phyloP scores from a whole-genome alignment of 2,888 invertebrate species.

The Spisula subtruncata region DNA sequence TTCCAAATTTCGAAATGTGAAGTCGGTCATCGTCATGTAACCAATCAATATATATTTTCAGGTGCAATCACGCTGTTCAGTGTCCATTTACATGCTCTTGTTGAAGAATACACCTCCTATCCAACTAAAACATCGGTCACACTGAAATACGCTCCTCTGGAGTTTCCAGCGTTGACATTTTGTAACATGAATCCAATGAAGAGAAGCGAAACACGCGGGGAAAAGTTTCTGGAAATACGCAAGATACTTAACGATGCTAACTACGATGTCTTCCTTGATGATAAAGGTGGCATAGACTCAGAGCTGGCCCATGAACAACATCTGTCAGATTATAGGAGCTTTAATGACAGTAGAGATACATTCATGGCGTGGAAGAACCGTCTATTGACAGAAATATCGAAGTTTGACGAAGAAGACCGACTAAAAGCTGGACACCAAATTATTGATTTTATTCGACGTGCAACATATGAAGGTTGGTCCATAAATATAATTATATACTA shows the following conservation, averaged over 20 bases:
- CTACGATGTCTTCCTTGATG: not conserved
- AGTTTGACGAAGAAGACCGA: not conserved
- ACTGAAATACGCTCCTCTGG: constrained; percentile 64
- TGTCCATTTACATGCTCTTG: not conserved
- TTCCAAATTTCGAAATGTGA: no score
- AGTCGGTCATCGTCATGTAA: no score
- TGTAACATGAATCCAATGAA: constrained; percentile 75
- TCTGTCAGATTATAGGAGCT: not conserved
- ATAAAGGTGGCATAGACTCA: not conserved
- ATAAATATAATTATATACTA: not conserved
- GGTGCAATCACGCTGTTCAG: not conserved
- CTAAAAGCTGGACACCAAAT: constrained; percentile 3
- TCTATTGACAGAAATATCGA: not conserved
- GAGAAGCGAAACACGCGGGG: not conserved
- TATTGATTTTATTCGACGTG: constrained; percentile 24
- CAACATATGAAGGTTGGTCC: constrained; percentile 10
- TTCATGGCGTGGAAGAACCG: constrained; percentile 21
- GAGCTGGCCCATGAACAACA: not conserved
- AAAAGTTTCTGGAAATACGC: not conserved
- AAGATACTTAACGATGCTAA: not conserved
- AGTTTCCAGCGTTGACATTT: constrained; percentile 75
- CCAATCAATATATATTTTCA: not conserved
- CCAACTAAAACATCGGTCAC: constrained; percentile 69
- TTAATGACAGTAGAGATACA: constrained; percentile 8
- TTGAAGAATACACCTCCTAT: constrained; percentile 61